These are phyloP conservation scores for Cotesia vestalis DNA, from an alignment of 1,140 invertebrate genomes.

Conservation along the genomic window DNA sequence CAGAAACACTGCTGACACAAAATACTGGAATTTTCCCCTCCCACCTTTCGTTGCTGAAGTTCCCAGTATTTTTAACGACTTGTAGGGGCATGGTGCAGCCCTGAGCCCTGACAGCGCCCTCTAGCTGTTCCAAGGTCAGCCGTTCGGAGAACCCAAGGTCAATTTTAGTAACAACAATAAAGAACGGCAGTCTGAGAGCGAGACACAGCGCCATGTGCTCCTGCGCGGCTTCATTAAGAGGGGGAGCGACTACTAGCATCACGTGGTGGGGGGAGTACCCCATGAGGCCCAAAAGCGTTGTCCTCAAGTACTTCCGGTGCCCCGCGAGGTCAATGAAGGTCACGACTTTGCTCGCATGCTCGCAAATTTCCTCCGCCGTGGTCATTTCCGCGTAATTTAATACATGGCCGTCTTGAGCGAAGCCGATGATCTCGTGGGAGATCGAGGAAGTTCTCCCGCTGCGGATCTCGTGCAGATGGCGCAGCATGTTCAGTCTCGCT, in stretches of 20 bases:
- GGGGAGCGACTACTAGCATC: slow-evolving; percentile 83
- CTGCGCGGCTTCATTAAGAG: slow-evolving; percentile 65
- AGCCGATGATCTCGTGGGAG: slow-evolving; percentile 95
- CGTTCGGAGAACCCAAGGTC: slow-evolving; percentile 73
- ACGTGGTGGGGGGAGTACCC: slow-evolving; percentile 93
- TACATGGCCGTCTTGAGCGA: slow-evolving; percentile 77
- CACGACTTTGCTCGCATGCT: slow-evolving; percentile 88
- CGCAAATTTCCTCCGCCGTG: slow-evolving; percentile 94
- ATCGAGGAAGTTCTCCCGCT: slow-evolving; percentile 96
- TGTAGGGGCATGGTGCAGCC: slow-evolving; percentile 75
- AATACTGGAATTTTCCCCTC: slow-evolving; percentile 80
- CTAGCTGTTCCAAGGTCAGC: slow-evolving; percentile 71
- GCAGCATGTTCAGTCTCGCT: slow-evolving; percentile 93
- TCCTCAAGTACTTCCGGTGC: slow-evolving; percentile 94
- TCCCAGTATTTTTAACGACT: slow-evolving; percentile 66
- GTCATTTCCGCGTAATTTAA: slow-evolving; percentile 88
- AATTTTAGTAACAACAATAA: slow-evolving; percentile 90
- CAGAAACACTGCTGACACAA: slow-evolving; percentile 93
- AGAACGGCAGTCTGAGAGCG: slow-evolving; percentile 88
- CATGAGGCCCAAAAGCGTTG: slow-evolving; percentile 92
- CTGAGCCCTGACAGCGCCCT: slow-evolving; percentile 70
- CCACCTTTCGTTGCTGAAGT: background rate
- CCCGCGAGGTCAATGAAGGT: slow-evolving; percentile 97
- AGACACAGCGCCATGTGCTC: slow-evolving; percentile 87
- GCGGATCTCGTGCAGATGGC: slow-evolving; percentile 96